Evolutionary conservation across 2,888 invertebrate genomes (phyloP), one percentile per base, ranked within the genome.

Genomic region (Apodemia zela): DNA sequence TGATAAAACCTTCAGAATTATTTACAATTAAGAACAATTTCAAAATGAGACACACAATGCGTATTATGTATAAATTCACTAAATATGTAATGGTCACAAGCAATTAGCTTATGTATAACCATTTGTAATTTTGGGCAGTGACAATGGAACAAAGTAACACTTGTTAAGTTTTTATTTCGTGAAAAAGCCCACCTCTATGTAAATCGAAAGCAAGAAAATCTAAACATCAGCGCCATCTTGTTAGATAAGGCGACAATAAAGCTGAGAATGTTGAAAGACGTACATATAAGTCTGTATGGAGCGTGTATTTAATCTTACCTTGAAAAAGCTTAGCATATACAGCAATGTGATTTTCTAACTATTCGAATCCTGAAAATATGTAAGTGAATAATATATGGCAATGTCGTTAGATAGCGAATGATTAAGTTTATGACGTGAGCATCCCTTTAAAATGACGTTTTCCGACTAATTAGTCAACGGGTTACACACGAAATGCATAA

Each of bases 281-380:
- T 13, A 15, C 57, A 15, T 7, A 57, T 7, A 57, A 57, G 57
- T 29, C 57, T 57, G 57, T 25, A 57, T 57, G 6, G 3, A 57
- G 57, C 29, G 18, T 51, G 21, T 18, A 51, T 38, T 57, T 47
- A 17, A 51, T 60, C 67, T 68, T 84, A 85, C 84, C 86, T 82
- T 51, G 29, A 35, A 65, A 64, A 74, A 71, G 65, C 72, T 83
- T 85, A 87, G 73, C 79, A 74, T 78, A 89, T 85, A 85, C 86
- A 81, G 87, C 86, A 89, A 85, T 85, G 84, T 54, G 87, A 87
- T 81, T 89, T 89, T 83, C 83, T 87, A 84, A 87, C 79, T 80
- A 88, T 78, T 68, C 87, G 84, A 75, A 82, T 74, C 79, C 88
- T 88, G 87, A 74, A 89, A 89, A 82, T 74, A 77, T 63, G 64